Percentiles rank a stretch among this genome's conserved stretches.
Conservation (phyloP, 2,888 invertebrate species). For the Drosophila helvetica region DNA sequence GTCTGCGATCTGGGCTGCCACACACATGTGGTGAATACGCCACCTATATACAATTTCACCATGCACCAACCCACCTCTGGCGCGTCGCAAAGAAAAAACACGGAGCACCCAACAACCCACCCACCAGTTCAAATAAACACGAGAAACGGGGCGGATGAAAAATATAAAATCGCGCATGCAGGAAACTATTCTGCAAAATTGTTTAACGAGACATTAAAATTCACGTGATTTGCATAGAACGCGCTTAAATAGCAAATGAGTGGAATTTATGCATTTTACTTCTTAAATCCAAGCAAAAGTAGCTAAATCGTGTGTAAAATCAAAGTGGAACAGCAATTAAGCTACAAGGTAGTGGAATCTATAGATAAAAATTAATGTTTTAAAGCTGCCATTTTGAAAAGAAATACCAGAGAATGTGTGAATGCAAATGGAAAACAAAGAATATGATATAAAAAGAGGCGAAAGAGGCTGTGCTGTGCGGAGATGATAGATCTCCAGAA, state of each 20-base stretch:
- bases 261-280: not conserved
- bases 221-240: not conserved
- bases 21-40: no score
- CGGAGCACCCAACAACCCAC: no score
- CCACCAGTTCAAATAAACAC: no score
- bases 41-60: no score
- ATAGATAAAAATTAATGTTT: not conserved
- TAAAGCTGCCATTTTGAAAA: conserved; percentile 12
- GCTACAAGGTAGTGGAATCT: conserved; percentile 35
- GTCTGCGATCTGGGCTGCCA: no score
- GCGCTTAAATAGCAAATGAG: not conserved
- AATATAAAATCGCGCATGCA: not conserved
- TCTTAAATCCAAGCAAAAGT: not conserved
- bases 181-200: not conserved
- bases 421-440: conserved; percentile 2
- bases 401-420: not conserved
- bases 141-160: not conserved
- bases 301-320: conserved; percentile 17
- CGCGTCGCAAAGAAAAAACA: no score
- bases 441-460: conserved; percentile 2
- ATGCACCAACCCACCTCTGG: no score
- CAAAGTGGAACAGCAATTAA: conserved; percentile 22
- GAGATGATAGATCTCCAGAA: conserved; percentile 20
- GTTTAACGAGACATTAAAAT: not conserved
- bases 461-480: conserved; percentile 40